Evolutionary conservation across 2,113 vertebrate genomes (phyloP).

Genomic region (Platanista minor): DNA sequence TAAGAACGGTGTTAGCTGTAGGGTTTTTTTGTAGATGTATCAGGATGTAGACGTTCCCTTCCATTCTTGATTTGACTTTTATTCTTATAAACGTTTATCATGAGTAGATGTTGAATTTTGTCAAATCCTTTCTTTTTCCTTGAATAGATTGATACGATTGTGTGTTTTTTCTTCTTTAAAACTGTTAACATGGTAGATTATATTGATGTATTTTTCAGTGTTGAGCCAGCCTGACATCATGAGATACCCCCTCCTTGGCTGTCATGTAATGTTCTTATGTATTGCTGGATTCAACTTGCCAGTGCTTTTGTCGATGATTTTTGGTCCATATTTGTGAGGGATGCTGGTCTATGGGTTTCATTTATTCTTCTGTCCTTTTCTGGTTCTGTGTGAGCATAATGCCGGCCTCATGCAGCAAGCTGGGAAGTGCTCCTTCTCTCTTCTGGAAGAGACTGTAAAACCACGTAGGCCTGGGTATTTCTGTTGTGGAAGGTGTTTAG

Average conservation of each 20-base stretch:
- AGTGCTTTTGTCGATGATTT: accelerated
- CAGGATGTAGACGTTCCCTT: background rate
- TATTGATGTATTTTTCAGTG: background rate
- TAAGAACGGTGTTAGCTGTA: accelerated
- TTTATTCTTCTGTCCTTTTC: too few species aligned
- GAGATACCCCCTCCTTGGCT: background rate
- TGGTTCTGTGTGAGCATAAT: accelerated
- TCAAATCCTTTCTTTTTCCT: background rate
- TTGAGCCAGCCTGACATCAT: background rate
- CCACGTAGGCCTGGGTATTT: background rate
- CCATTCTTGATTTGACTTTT: background rate
- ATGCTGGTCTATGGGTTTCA: background rate
- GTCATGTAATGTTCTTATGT: accelerated
- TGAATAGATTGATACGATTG: background rate
- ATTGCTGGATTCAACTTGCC: background rate
- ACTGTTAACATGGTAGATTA: accelerated
- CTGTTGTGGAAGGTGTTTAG: too few species aligned
- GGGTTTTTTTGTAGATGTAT: background rate
- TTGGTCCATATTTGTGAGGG: background rate
- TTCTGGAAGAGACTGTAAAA: background rate
- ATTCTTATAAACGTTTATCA: background rate
- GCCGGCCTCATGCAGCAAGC: background rate
- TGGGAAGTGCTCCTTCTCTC: background rate
- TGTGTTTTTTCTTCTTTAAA: background rate
- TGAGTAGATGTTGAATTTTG: background rate